phyloP scores from a whole-genome alignment of 2,797 vertebrate genomes.

The Crax fasciolata region DNA sequence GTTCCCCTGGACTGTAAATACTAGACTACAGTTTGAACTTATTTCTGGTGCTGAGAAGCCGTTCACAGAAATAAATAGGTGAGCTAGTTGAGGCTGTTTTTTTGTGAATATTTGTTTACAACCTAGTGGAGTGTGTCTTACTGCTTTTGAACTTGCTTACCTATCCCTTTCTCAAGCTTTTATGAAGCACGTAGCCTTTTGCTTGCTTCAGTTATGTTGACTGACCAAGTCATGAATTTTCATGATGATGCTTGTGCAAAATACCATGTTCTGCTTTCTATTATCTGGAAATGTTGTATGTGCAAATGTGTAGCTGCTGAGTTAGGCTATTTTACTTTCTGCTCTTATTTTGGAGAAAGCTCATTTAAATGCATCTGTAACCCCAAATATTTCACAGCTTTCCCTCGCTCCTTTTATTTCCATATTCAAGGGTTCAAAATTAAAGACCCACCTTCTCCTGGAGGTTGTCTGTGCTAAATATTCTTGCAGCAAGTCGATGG shows the following conservation, averaged over 20 bases:
- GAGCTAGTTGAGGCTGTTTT: not conserved
- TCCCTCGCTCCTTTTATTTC: not conserved
- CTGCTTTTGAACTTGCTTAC: not conserved
- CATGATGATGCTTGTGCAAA: not conserved
- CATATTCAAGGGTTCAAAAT: not conserved
- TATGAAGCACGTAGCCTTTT: not conserved
- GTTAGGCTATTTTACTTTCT: not conserved
- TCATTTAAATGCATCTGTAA: not conserved
- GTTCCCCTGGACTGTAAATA: not conserved
- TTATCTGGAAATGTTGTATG: conserved; percentile 10
- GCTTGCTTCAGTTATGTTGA: not conserved
- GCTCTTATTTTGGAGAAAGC: not conserved
- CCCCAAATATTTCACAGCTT: not conserved
- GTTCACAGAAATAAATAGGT: not conserved
- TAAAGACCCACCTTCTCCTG: not conserved
- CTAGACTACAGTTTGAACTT: not conserved
- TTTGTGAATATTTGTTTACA: not conserved
- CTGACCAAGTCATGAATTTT: conserved; percentile 29
- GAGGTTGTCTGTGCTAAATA: not conserved
- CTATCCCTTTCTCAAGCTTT: not conserved
- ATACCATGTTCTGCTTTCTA: not conserved
- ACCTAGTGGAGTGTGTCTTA: not conserved
- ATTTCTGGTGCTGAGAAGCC: not conserved
- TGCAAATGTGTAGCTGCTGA: not conserved
- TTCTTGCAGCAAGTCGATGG: not conserved